Base-by-base conservation (phyloP, 53 echinoderm and acorn worm genomes). In the Stichopus horrens region DNA sequence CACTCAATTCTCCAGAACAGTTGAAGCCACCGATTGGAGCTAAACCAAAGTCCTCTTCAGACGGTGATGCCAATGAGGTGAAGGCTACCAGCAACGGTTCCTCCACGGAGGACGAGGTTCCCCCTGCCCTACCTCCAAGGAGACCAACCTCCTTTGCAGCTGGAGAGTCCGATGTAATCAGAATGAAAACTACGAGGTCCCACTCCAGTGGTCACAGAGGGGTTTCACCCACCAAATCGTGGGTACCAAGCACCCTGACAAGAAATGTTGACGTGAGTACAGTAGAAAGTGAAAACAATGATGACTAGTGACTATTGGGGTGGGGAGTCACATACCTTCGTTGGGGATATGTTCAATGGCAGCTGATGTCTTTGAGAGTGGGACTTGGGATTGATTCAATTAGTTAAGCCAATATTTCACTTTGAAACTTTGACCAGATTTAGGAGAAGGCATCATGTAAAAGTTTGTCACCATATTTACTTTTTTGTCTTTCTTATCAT, bases 1-100 rank as follows among this genome's bases (percentile, higher is more conserved):
- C 96, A 0, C 74, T 96, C 9, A 89, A 80, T 68, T 88, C 86
- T 1, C 86, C 88, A 5, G 82, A 87, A 54, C 5, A 63, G 18
- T 23, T 21, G 89, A 90, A 76, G 58, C 55, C 5, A 8, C 23
- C 84, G 23, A 81, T 9, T 52, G 77, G 18, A 5, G 52, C 4
- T 67, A 63, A 76, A 23, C 37, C 54, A 5, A 55, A 67, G 2
- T 84, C 53, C 18, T 16, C 58, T 20, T 55, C 13, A 10, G 22
- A 74, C 7, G 13, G 74, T 53, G 75, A 73, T 11, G 57, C 86
- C 5, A 13, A 79, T n/a, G 83, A 68, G 9, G 75, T 58, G 23
- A 59, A 51, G 21, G 57, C 75, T 19, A 3, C 76, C 8, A 21
- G 54, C 56, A 37, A 55, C 5, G 11, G 57, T 75, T 37, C 22